Conservation (phyloP, 2,888 invertebrate genomes). For the Microchrysa polita region DNA sequence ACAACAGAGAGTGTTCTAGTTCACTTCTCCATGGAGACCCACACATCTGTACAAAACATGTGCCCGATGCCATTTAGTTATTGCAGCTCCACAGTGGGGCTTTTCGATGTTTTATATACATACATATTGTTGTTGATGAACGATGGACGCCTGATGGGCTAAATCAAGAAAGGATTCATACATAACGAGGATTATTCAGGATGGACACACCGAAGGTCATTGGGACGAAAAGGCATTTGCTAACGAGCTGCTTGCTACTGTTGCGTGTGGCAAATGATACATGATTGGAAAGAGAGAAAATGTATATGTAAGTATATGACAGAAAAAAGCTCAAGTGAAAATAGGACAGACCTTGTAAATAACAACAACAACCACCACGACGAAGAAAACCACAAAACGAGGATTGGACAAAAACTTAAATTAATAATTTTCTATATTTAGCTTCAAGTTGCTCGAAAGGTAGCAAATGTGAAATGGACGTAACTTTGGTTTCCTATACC, state of each 20-base stretch:
- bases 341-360: neutral
- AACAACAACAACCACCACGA: neutral
- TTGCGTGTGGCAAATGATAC: no score
- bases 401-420: neutral
- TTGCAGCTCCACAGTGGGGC: neutral
- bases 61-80: conserved; percentile 12
- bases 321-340: no score
- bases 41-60: conserved; percentile 27
- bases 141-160: neutral
- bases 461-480: no score
- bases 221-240: neutral
- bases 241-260: neutral
- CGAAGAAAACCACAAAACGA: neutral
- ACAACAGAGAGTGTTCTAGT: neutral
- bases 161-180: conserved; percentile 21
- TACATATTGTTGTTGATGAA: no score
- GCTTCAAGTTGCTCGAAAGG: neutral
- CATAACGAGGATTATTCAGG: conserved; percentile 5
- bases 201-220: neutral
- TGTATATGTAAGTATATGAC: no score
- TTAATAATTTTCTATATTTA: conserved; percentile 29
- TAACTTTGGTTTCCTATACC: no score
- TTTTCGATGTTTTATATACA: no score
- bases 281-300: no score
- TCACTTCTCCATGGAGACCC: neutral